Evolutionary conservation across 2,113 vertebrate genomes (phyloP).

Genomic region (Amphiprion percula): DNA sequence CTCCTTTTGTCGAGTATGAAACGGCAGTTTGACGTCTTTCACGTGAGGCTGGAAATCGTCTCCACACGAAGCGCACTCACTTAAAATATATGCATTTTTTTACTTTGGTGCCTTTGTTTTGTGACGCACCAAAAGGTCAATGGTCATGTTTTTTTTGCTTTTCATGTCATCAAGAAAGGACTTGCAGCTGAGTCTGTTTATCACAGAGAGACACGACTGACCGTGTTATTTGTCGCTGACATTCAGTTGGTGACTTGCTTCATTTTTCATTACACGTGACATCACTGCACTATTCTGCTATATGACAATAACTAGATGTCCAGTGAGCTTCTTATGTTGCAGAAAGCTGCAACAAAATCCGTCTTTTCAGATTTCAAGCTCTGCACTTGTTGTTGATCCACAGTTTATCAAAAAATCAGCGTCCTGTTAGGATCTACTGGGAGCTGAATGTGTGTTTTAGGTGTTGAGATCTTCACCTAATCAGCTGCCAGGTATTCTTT

Average conservation of each 20-base stretch:
- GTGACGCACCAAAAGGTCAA: too few species aligned
- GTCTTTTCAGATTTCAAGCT: too few species aligned
- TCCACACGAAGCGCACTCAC: not conserved
- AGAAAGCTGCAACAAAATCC: too few species aligned
- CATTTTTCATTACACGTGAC: not conserved
- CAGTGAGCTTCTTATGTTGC: too few species aligned
- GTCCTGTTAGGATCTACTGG: too few species aligned
- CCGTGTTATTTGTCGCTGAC: not conserved
- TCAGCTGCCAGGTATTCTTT: too few species aligned
- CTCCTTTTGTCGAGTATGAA: slow-evolving; percentile 63
- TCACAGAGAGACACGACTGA: not conserved
- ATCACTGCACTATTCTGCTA: slow-evolving; percentile 3
- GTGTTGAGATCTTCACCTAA: too few species aligned
- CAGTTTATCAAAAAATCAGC: too few species aligned
- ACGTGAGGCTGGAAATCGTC: not conserved
- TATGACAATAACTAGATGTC: not conserved
- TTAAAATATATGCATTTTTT: not conserved
- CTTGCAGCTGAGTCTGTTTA: not conserved
- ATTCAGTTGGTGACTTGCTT: not conserved
- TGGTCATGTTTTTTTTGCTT: not conserved
- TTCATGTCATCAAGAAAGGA: not conserved
- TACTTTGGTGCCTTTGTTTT: not conserved
- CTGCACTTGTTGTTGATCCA: too few species aligned
- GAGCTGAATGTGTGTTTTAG: too few species aligned
- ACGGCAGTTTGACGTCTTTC: slow-evolving; percentile 64